Evolutionary conservation across 1,140 invertebrate genomes (phyloP).

Genomic region (Asobara japonica): DNA sequence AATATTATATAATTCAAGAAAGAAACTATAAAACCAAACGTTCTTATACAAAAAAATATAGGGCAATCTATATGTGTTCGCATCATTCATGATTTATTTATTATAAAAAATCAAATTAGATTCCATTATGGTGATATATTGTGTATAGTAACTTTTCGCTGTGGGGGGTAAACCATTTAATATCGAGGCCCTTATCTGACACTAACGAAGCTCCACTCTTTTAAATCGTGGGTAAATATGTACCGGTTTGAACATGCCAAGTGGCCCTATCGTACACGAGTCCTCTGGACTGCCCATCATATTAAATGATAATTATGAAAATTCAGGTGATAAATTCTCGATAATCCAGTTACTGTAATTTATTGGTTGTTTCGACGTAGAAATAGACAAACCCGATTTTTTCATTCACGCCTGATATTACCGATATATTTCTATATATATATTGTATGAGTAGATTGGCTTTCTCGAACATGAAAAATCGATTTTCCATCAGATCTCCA

Average conservation of each 20-base stretch:
- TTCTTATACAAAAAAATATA: too few relatives aligned
- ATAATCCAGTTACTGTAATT: not conserved
- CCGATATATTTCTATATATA: not conserved
- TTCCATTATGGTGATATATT: not conserved
- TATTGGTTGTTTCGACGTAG: not conserved
- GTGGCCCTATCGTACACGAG: not conserved
- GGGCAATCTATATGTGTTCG: too few relatives aligned
- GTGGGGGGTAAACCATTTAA: not conserved
- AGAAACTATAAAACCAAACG: too few relatives aligned
- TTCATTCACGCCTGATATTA: not conserved
- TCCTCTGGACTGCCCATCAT: not conserved
- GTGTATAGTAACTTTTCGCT: not conserved
- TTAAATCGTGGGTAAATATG: conserved; percentile 18
- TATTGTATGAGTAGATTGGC: too few relatives aligned
- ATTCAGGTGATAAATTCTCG: not conserved
- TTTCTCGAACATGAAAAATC: too few relatives aligned
- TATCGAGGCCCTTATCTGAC: conserved; percentile 23
- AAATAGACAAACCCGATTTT: not conserved
- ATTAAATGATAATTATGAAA: conserved; percentile 35
- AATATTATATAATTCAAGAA: too few relatives aligned
- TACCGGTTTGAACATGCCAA: conserved; percentile 7
- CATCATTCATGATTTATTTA: too few relatives aligned
- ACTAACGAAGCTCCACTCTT: conserved; percentile 26
- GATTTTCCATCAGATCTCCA: too few relatives aligned
- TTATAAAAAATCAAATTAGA: too few relatives aligned